Evolutionary conservation across 2,888 invertebrate genomes (phyloP), one percentile per base, ranked within the genome.

Genomic region (Portevinia maculata): DNA sequence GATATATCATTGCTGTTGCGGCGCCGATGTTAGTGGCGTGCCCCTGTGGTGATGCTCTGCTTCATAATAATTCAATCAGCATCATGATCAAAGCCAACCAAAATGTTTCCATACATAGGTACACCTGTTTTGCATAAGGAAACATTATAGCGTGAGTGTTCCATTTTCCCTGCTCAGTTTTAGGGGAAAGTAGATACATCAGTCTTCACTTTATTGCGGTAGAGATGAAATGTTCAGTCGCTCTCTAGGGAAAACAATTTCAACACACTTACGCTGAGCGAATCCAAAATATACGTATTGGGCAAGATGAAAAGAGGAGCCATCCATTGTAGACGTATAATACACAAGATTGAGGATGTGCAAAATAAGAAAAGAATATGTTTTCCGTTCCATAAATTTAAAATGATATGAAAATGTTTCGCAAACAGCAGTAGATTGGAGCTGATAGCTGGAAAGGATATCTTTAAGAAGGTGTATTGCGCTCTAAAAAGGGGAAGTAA

Each of bases 1-100:
- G 83, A 78, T 78, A 62, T 83, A 76, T 67, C 60, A 67, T 71
- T 73, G 73, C 71, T 70, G 65, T 57, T 60, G 60, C 13, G 50
- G 62, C 13, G 24, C 24, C 17, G 32, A 37, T 34, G n/a, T 9
- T 24, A 24, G 24, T 24, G 24, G 24, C 24, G 24, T 24, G 24
- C 28, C 41, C 39, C 41, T 17, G 30, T 44, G 53, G 71, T 50
- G 28, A 44, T 37, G 44, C 64, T 67, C 55, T 50, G 9, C 65
- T 76, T 62, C 65, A 73, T 83, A 71, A 73, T 83, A 83, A 83
- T 78, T 83, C 83, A 83, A 83, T 83, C 83, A 83, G 67, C 78
- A 71, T 67, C 65, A 71, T 76, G 83, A 83, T 83, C 83, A 83
- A 83, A 83, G 83, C 60, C 65, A 78, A 55, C 34, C 52, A 44